Percentiles rank a stretch among this genome's conserved stretches.
These are phyloP conservation scores for rabbit (Oryctolagus cuniculus) DNA, from an alignment of 2,113 vertebrate genomes.

Conservation along the genomic window mOryCun1.1 NC_091437.1:36925501-36926000, in stretches of 20 bases:
- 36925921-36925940: background rate
- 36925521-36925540: background rate
- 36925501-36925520: too few relatives aligned
- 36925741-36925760: background rate
- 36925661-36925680: too few relatives aligned
- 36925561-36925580: background rate
- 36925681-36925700: background rate
- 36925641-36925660: background rate
- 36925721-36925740: background rate
- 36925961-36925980: slow-evolving; percentile 2
- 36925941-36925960: background rate
- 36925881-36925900: background rate
- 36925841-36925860: background rate
- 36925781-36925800: background rate
- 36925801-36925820: background rate
- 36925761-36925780: background rate
- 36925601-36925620: background rate
- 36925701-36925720: background rate
- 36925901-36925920: slow-evolving; percentile 4
- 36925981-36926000: slow-evolving; percentile 16
- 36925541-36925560: background rate
- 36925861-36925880: background rate
- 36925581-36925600: background rate
- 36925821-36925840: background rate
- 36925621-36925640: background rate